Percentiles rank a stretch among this genome's conserved stretches.
phyloP scores from a whole-genome alignment of 53 echinoderm and acorn worm genomes.

The Stichopus horrens region DNA sequence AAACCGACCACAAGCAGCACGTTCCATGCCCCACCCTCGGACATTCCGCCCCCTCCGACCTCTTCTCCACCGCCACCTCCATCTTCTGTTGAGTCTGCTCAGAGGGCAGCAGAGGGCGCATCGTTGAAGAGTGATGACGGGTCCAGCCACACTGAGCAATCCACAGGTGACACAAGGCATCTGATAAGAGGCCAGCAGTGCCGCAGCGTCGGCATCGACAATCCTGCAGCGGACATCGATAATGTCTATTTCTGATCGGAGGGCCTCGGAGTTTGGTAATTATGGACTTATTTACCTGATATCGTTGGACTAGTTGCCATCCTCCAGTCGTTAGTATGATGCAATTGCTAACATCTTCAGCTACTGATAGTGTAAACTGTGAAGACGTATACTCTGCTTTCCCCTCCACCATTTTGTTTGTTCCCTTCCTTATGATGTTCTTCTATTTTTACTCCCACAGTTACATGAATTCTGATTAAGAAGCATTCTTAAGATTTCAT shows the following conservation, averaged over 20 bases:
- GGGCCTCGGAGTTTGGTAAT: background rate
- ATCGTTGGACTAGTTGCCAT: too few species aligned
- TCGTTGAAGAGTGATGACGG: slow-evolving; percentile 19
- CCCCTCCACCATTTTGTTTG: too few species aligned
- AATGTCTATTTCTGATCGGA: slow-evolving; percentile 13
- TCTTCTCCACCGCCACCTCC: slow-evolving; percentile 47
- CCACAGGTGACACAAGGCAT: slow-evolving; percentile 21
- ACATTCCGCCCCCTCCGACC: slow-evolving; percentile 24
- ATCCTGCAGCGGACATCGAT: slow-evolving; percentile 15
- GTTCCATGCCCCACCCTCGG: slow-evolving; percentile 56
- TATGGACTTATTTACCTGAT: too few species aligned
- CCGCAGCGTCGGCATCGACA: slow-evolving; percentile 5
- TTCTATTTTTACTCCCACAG: too few species aligned
- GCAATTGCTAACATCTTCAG: too few species aligned
- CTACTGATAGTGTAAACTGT: too few species aligned
- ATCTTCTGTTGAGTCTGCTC: background rate
- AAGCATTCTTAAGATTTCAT: too few species aligned
- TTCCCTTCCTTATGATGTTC: too few species aligned
- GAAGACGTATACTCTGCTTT: too few species aligned
- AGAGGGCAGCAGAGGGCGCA: background rate
- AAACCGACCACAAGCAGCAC: slow-evolving; percentile 51
- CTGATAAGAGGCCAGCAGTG: background rate
- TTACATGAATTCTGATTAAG: too few species aligned
- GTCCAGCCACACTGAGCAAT: slow-evolving; percentile 29
- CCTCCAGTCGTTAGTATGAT: too few species aligned